phyloP scores from a whole-genome alignment of 2,888 invertebrate genomes.

The Keiferia lycopersicella region DNA sequence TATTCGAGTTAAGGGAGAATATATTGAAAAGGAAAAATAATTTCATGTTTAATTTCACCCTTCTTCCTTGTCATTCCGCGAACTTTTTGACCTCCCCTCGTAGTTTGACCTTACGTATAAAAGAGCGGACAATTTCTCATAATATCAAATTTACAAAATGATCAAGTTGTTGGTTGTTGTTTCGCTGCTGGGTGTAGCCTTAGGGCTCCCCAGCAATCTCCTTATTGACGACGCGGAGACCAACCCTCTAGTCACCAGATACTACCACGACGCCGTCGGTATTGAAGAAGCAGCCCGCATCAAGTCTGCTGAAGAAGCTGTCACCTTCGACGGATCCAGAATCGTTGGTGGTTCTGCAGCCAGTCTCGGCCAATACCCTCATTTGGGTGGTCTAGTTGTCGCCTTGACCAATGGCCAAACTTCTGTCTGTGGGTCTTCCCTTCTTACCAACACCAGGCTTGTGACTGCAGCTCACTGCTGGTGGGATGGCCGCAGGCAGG shows the following conservation, averaged over 20 bases:
- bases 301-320: constrained; percentile 40
- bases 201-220: not conserved
- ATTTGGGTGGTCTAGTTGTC: constrained; percentile 42
- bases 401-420: constrained; percentile 35
- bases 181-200: not conserved
- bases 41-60: too few species aligned
- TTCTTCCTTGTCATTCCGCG: too few species aligned
- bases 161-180: not conserved
- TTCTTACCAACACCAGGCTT: constrained; percentile 38
- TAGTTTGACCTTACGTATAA: not conserved
- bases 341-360: constrained; percentile 43
- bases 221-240: not conserved
- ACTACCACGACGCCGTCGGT: constrained; percentile 30
- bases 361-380: constrained; percentile 38
- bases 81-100: too few species aligned
- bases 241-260: not conserved
- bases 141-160: not conserved
- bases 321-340: constrained; percentile 43
- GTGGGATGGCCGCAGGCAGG: constrained; percentile 36
- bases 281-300: constrained; percentile 42
- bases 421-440: constrained; percentile 44
- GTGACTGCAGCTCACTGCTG: constrained; percentile 49
- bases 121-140: not conserved
- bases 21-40: too few species aligned
- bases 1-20: too few species aligned